These are phyloP conservation scores for Vesta saturnalis DNA, from an alignment of 2,888 invertebrate genomes.

Conservation along the genomic window DNA sequence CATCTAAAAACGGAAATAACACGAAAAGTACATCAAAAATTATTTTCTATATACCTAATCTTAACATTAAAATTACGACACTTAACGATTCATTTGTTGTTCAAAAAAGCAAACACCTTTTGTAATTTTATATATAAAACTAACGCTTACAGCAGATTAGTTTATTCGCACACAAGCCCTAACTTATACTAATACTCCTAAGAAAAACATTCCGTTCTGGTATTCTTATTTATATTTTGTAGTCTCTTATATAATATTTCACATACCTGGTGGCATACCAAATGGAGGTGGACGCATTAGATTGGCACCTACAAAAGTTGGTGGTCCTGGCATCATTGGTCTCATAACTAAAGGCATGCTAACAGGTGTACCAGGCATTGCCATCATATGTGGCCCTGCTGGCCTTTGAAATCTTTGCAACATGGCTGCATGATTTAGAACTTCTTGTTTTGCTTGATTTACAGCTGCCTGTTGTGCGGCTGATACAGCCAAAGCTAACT, in stretches of 20 bases:
- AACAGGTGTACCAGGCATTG: conserved; percentile 64
- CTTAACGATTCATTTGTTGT: conserved; percentile 1
- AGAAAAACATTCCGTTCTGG: conserved; percentile 19
- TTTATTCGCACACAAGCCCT: conserved; percentile 9
- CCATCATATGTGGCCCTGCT: conserved; percentile 61
- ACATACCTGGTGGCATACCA: conserved; percentile 74
- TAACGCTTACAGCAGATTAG: background rate
- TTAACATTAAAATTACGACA: conserved; percentile 2
- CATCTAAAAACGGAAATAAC: conserved; percentile 25
- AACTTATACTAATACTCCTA: conserved; percentile 18
- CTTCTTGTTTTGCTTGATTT: conserved; percentile 44
- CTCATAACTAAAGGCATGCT: conserved; percentile 65
- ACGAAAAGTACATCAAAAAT: conserved; percentile 16
- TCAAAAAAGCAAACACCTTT: background rate
- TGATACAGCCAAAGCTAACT: conserved; percentile 62
- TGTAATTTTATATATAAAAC: no score
- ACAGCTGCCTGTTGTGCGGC: conserved; percentile 64
- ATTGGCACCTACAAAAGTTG: conserved; percentile 67
- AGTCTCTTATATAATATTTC: conserved; percentile 40
- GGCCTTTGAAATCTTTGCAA: conserved; percentile 64
- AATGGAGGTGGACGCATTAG: conserved; percentile 73
- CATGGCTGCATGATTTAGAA: conserved; percentile 58
- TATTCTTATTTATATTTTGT: conserved; percentile 2
- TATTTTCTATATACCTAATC: background rate
- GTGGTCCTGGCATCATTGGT: conserved; percentile 64